A percentile compares a stretch with the other conserved stretches of the same genome.
phyloP scores from a whole-genome alignment of 2,797 vertebrate species.

The Alauda arvensis region DNA sequence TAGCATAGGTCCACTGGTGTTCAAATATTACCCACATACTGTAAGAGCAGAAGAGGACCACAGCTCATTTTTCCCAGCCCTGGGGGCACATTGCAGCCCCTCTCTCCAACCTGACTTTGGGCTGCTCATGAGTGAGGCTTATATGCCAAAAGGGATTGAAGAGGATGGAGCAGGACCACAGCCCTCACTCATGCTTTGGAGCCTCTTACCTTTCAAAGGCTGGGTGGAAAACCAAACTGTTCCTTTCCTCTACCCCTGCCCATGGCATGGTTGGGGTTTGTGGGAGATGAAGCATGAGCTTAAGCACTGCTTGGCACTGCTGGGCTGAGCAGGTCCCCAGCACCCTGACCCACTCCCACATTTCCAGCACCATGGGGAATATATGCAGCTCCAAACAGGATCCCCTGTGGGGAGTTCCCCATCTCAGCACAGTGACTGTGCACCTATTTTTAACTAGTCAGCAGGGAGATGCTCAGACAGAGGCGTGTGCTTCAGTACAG shows the following conservation, averaged over 20 bases:
- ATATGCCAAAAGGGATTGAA: neutral
- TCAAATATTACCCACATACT: neutral
- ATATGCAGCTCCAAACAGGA: neutral
- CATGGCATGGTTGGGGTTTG: rapidly evolving
- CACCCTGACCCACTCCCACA: neutral
- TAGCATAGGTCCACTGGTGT: neutral
- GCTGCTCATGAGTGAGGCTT: neutral
- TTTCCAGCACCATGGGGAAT: neutral
- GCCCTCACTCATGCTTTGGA: neutral
- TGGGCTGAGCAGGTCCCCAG: neutral
- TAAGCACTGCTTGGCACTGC: neutral
- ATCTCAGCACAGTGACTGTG: neutral
- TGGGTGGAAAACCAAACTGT: neutral
- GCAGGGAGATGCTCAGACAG: neutral
- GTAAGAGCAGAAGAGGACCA: neutral
- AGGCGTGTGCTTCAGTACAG: neutral
- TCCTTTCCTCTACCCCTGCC: neutral
- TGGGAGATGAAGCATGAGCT: neutral
- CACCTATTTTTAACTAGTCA: neutral
- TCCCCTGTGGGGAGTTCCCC: neutral
- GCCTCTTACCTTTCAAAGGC: neutral
- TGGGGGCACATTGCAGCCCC: neutral
- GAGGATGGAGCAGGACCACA: neutral
- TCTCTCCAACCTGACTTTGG: neutral
- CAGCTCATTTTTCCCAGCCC: neutral